These are phyloP conservation scores for Hemicrepidius hirtus DNA, from an alignment of 2,888 invertebrate species.

Conservation along the genomic window DNA sequence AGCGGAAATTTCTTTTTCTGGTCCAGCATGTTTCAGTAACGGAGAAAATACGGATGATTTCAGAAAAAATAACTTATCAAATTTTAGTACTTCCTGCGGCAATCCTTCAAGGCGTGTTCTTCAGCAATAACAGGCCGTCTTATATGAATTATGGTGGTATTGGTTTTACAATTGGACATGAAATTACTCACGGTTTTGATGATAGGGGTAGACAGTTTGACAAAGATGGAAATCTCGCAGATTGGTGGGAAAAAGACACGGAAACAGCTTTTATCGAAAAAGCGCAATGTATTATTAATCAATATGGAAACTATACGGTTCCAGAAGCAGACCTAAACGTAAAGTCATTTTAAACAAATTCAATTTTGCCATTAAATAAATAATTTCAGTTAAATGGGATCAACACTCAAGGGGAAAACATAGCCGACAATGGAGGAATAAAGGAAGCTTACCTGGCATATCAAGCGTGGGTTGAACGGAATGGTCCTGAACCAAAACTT, in stretches of 20 bases:
- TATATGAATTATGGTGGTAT: conserved; percentile 92
- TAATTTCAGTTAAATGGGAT: conserved; percentile 87
- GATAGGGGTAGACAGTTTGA: conserved; percentile 46
- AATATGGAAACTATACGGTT: conserved; percentile 90
- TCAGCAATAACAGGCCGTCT: conserved; percentile 86
- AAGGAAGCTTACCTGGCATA: conserved; percentile 93
- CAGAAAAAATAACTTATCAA: no score
- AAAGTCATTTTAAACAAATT: conserved; percentile 66
- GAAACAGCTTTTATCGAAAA: conserved; percentile 86
- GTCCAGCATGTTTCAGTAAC: no score
- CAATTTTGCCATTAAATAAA: no score
- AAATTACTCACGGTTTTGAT: conserved; percentile 90
- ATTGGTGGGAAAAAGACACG: conserved; percentile 84
- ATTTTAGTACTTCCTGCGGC: conserved; percentile 90
- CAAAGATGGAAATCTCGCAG: conserved; percentile 46
- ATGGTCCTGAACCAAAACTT: conserved; percentile 76
- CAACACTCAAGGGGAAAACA: conserved; percentile 95
- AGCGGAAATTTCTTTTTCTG: no score
- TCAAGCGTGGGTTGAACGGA: conserved; percentile 81
- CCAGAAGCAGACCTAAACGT: conserved; percentile 77
- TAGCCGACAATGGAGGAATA: conserved; percentile 95
- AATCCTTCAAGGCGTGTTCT: conserved; percentile 90
- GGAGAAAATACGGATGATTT: no score
- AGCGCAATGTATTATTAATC: conserved; percentile 90
- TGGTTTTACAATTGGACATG: conserved; percentile 90